Conservation (phyloP, 2,113 vertebrate species). For the Nycticryphes semicollaris region DNA sequence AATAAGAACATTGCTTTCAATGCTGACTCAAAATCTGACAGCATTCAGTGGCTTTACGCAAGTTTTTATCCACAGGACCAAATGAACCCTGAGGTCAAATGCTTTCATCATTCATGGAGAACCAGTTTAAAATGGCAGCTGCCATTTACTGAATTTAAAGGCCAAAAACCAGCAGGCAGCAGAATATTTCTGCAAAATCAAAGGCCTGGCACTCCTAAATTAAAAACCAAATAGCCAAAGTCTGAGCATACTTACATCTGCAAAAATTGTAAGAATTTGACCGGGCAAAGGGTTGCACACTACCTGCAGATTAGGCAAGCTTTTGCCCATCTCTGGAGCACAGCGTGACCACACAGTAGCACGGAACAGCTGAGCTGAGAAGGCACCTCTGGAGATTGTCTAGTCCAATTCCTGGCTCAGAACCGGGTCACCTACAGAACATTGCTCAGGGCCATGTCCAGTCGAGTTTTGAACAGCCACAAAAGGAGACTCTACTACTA, state of each 20-base stretch:
- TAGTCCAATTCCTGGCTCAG: neutral
- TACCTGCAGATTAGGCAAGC: neutral
- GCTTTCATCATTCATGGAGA: neutral
- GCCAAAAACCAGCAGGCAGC: neutral
- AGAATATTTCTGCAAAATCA: neutral
- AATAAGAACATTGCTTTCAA: neutral
- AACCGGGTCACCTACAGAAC: neutral
- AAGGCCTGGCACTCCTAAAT: neutral
- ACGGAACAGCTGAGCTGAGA: neutral
- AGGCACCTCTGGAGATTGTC: neutral
- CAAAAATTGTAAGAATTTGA: neutral
- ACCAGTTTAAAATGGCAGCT: neutral
- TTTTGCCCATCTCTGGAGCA: neutral
- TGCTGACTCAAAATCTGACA: neutral
- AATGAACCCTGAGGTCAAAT: neutral
- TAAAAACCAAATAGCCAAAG: neutral
- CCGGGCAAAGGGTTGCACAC: neutral
- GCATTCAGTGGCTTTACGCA: neutral
- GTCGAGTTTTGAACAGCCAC: neutral
- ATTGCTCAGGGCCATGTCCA: neutral
- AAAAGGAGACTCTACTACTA: neutral
- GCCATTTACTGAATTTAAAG: neutral
- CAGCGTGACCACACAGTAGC: rapidly evolving
- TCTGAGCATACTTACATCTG: neutral
- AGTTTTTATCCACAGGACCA: neutral